phyloP scores from a whole-genome alignment of 1,140 invertebrate species.

The Nomia melanderi region DNA sequence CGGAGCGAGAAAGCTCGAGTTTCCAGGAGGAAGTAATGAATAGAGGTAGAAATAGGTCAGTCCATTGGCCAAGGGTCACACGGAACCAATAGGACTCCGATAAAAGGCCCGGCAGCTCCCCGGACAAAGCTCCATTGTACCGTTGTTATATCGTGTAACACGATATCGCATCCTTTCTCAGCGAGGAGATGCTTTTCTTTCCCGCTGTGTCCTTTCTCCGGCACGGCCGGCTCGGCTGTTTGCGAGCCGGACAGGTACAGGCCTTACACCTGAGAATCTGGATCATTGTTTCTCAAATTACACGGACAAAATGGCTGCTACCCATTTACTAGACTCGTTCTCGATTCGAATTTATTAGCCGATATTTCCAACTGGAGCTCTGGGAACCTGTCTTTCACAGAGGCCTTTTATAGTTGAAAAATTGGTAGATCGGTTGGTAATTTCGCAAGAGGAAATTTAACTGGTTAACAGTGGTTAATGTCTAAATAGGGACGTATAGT shows the following conservation, averaged over 20 bases:
- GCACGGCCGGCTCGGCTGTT: background rate
- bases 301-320: background rate
- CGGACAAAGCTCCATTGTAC: slow-evolving; percentile 73
- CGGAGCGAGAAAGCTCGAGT: slow-evolving; percentile 59
- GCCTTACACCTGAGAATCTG: slow-evolving; percentile 35
- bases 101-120: slow-evolving; percentile 61
- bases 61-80: slow-evolving; percentile 53
- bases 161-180: slow-evolving; percentile 71
- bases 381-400: no score
- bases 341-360: background rate
- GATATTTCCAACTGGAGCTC: no score
- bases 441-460: no score
- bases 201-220: background rate
- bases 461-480: no score
- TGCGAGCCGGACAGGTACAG: slow-evolving; percentile 29
- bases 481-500: no score
- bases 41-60: slow-evolving; percentile 67
- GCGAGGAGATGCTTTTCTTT: slow-evolving; percentile 62
- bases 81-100: slow-evolving; percentile 67
- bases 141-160: slow-evolving; percentile 73
- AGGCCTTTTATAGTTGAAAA: no score
- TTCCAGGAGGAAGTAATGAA: slow-evolving; percentile 68
- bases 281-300: slow-evolving; percentile 26
- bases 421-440: no score
- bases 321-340: background rate